Base-by-base conservation (phyloP, 1,140 invertebrate genomes). In the Cheumatopsyche charites region DNA sequence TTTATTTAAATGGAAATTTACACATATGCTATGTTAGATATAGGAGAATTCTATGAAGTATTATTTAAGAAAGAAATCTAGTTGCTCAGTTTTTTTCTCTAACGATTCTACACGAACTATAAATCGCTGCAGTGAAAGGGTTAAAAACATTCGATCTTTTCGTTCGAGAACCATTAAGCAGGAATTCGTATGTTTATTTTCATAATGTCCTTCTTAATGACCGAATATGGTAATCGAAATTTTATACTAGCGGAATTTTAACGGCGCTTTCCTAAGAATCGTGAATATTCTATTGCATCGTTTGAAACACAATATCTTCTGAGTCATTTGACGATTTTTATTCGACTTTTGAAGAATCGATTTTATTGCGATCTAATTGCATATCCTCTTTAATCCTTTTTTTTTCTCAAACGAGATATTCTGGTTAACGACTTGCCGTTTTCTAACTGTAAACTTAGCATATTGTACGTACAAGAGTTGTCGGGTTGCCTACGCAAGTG, bases 371-470 rank as follows among this genome's bases (percentile, higher is more conserved):
- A 5, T 15, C 13, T 19, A 19, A 49, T 15, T 4, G 13, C 13
- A 15, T 36, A 3, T 36, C 29, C 29, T 36, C 29, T 68, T n/a
- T 29, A 47, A 68, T 29, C 66, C 66, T 68, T 36, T 36, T n/a
- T n/a, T n/a, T 52, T 55, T 52, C 15, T 6, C 26, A 55, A 68
- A 68, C 66, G 17, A 55, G 66, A 68, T 52, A 36, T 15, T 68
- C 66, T 68, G 47, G 66, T 68, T 52, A 67, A 67, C 65, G 55
- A 42, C 25, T 29, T 25, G 47, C 47, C n/a, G 47, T 23, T 25
- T 52, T 63, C 61, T 71, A 71, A 71, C 69, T 63, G 69, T 71
- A 71, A 71, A 71, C 47, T 71, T 71, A 71, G 69, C 69, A 71
- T 71, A 71, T 63, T 71, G 69, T 63, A 71, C 69, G 45, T n/a